Evolutionary conservation across 2,888 invertebrate species (phyloP), one percentile per base, ranked within the genome.

Genomic region (Pammene aurita): DNA sequence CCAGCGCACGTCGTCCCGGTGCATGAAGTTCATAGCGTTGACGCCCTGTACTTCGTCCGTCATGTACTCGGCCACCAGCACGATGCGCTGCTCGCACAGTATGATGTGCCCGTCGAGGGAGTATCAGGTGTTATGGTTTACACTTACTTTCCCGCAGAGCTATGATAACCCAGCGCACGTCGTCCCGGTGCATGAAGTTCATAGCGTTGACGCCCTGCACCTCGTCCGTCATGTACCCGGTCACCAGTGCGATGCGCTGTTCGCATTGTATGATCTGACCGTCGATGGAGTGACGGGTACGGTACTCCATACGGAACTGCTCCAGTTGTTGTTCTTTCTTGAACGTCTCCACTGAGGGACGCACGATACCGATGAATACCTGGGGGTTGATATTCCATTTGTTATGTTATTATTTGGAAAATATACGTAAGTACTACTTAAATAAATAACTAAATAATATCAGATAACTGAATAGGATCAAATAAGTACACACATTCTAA

Each of bases 1-100:
- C 96, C 96, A 97, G 76, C 96, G 94, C 11, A 96, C 96, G 86
- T 98, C 97, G 74, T 97, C 96, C 72, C 94, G 94, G 85, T 97
- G 97, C 95, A 98, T 97, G 82, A 96, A 97, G 77, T 95, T 95
- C 88, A 98, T 98, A 0, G 97, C 97, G 74, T 96, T 97, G 72
- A 95, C 88, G 10, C 97, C 97, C n/a, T 94, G 94, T 5, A 97
- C 96, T 88, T 98, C 98, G 72, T 96, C 95, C 0, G 95, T 95
- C 95, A 98, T 95, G 84, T 97, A 97, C 1, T 98, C 98, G 38
- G 97, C 96, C n/a, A 98, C 96, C 58, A 96, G 93, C 0, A 97
- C 96, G 75, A 98, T 97, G 77, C 97, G 94, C 78, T 97, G 97
- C 84, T 98, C 98, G 80, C 96, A 96, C 80, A 96, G 96, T 64